phyloP scores from a whole-genome alignment of 2,113 vertebrate genomes.

The Elachura formosa region DNA sequence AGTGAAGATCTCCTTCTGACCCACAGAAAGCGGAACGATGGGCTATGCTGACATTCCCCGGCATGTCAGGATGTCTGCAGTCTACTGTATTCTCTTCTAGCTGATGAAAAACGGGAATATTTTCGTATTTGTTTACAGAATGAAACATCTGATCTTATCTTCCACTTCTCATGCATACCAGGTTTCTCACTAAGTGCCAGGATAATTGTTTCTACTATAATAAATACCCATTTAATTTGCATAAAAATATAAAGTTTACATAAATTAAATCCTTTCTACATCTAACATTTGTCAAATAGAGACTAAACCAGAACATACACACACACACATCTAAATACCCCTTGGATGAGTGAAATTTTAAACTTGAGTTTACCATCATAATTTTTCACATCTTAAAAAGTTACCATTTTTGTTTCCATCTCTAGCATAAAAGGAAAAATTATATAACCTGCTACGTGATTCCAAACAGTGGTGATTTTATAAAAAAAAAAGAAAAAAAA shows the following conservation, averaged over 20 bases:
- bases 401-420: background rate
- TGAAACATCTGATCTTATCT: conserved; percentile 61
- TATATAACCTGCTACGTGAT: background rate
- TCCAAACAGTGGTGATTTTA: conserved; percentile 4
- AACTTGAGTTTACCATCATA: background rate
- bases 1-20: conserved; percentile 59
- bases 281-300: conserved; percentile 68
- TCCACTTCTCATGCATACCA: conserved; percentile 61
- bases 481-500: background rate
- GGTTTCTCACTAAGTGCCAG: conserved; percentile 66
- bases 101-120: conserved; percentile 40
- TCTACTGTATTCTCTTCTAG: conserved; percentile 22
- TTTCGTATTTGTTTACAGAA: conserved; percentile 69
- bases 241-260: conserved; percentile 80
- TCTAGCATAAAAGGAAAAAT: conserved; percentile 4
- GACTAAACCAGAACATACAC: conserved; percentile 40
- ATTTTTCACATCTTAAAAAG: conserved; percentile 49
- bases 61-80: conserved; percentile 39
- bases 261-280: conserved; percentile 74
- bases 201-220: conserved; percentile 75
- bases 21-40: conserved; percentile 12
- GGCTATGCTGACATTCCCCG: conserved; percentile 56
- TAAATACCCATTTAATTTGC: conserved; percentile 78
- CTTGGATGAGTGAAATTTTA: conserved; percentile 48
- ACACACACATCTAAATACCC: conserved; percentile 42